Percentiles rank a stretch among this genome's conserved stretches.
Conservation (phyloP, 2,888 invertebrate genomes). For the Caenorhabditis sp. region DNA sequence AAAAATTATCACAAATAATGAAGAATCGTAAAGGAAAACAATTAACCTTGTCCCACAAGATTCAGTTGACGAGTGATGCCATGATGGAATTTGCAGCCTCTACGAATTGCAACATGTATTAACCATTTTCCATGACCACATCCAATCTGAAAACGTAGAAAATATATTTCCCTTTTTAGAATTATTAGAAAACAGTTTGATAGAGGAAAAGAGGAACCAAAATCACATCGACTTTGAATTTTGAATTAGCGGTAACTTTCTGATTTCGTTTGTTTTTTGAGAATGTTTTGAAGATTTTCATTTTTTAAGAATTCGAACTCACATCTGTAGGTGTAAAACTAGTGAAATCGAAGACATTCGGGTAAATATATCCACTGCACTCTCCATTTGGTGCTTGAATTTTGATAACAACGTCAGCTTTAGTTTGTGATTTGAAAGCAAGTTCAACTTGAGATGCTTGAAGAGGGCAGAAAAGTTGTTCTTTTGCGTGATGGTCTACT, state of each 20-base stretch:
- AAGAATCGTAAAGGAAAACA: not conserved
- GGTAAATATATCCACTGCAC: conserved; percentile 64
- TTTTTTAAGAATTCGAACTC: conserved; percentile 4
- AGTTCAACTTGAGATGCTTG: conserved; percentile 72
- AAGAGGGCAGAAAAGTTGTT: conserved; percentile 70
- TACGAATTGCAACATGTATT: conserved; percentile 63
- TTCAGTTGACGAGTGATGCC: conserved; percentile 38
- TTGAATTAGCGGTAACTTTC: too few species aligned
- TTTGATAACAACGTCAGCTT: conserved; percentile 65
- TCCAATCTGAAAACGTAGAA: conserved; percentile 58
- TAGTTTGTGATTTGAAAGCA: conserved; percentile 49
- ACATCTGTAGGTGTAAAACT: conserved; percentile 66
- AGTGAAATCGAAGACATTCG: conserved; percentile 49
- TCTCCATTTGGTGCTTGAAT: conserved; percentile 72
- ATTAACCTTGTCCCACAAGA: conserved; percentile 67
- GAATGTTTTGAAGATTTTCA: too few species aligned
- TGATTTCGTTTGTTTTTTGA: too few species aligned
- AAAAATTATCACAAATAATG: conserved; percentile 5
- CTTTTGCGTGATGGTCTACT: conserved; percentile 66
- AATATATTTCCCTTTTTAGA: not conserved
- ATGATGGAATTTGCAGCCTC: conserved; percentile 66
- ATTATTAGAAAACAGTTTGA: too few species aligned
- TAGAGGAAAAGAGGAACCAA: too few species aligned
- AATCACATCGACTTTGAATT: too few species aligned
- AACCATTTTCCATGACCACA: conserved; percentile 71